Evolutionary conservation across 1,140 invertebrate genomes (phyloP), one percentile per base, ranked within the genome.

Genomic region (Macrobrachium rosenbergii): DNA sequence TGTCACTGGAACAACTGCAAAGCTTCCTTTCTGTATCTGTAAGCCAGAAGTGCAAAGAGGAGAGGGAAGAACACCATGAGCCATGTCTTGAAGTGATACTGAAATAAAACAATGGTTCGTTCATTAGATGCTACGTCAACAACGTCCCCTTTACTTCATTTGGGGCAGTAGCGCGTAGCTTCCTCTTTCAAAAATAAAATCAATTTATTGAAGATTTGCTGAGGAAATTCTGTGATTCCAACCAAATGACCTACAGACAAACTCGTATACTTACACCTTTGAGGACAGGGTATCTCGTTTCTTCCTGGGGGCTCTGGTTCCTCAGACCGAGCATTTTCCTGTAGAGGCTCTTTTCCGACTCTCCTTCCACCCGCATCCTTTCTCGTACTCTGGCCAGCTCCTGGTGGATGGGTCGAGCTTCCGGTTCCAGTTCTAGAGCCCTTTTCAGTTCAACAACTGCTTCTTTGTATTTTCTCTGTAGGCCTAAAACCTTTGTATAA

Each of bases 361-460:
- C 89, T 7, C 86, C 69, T 72, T 88, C 67, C 64, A 28, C 43
- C 8, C 89, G 87, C 0, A 87, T 87, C 23, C 69, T 85, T 73
- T 89, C 89, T 59, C 77, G 23, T 63, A 90, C 78, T 82, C 88
- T 88, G 60, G 78, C 72, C 45, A 77, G 67, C 59, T 89, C 80
- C 58, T 62, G 69, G 93, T 92, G 62, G 43, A 95, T 93, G 23
- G 92, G 91, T 89, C 93, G 93, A 73, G 93, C 93, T 23, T 94
- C 93, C 0, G 94, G 94, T 88, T 94, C 93, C 28, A 94, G 90
- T 76, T 93, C 93, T 12, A 93, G 90, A 2, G 94, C 95, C 90
- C 93, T 92, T 77, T 93, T 93, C 45, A 96, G 91, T 23, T 93
- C 90, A 76, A 91, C 88, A 64, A 95, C 93, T n/a, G 95, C 95